Conservation (phyloP, 2,888 invertebrate species). For the Vesta saturnalis region DNA sequence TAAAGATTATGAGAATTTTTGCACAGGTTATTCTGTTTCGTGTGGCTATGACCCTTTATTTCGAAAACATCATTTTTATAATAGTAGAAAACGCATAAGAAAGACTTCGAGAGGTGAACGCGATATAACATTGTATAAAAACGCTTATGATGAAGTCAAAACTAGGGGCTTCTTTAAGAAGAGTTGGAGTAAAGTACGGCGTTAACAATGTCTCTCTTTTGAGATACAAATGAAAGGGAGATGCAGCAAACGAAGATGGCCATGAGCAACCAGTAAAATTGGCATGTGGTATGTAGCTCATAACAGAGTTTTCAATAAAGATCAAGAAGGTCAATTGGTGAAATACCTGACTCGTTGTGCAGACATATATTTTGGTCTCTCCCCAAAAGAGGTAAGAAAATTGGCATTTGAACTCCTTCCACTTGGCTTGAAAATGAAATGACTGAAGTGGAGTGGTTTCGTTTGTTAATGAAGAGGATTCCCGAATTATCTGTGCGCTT, state of each 20-base stretch:
- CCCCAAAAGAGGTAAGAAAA: conserved; percentile 3
- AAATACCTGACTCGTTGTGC: conserved; percentile 15
- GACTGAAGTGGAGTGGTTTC: conserved; percentile 7
- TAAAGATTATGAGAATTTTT: no score
- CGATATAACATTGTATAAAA: neutral
- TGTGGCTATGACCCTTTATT: no score
- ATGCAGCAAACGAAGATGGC: conserved; percentile 19
- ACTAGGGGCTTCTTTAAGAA: conserved; percentile 12
- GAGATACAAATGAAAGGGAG: conserved; percentile 27
- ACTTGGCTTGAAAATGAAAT: conserved; percentile 6
- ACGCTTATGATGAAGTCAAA: neutral
- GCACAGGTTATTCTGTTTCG: no score
- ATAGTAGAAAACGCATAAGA: neutral
- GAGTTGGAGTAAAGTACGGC: conserved; percentile 25
- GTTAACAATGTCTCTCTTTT: conserved; percentile 23
- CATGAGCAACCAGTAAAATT: neutral
- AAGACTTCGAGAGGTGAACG: neutral
- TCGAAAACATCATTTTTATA: no score
- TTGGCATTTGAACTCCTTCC: conserved; percentile 11
- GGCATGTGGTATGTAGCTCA: conserved; percentile 31
- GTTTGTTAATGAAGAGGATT: conserved; percentile 36
- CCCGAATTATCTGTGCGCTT: conserved; percentile 32
- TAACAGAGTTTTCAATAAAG: conserved; percentile 31
- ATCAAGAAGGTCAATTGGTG: conserved; percentile 18
- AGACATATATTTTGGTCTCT: conserved; percentile 21